phyloP scores from a whole-genome alignment of 2,888 invertebrate genomes.

The Amiota minor region DNA sequence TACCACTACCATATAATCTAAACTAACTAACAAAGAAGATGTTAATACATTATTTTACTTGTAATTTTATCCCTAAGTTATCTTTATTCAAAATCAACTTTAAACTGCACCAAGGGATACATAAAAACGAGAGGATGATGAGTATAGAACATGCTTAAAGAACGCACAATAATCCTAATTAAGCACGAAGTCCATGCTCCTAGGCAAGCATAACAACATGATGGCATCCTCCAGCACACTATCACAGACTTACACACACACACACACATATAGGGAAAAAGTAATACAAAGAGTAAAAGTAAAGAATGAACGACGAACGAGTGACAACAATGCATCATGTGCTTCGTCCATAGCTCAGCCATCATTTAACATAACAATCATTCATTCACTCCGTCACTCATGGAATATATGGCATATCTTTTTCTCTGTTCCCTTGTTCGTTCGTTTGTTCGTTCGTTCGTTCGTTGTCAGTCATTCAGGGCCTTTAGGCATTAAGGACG shows the following conservation, averaged over 20 bases:
- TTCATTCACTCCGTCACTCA: background rate
- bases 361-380: slow-evolving; percentile 11
- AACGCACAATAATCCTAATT: slow-evolving; percentile 51
- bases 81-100: background rate
- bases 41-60: too few species aligned
- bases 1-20: too few species aligned
- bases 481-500: too few species aligned
- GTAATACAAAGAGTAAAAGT: too few species aligned
- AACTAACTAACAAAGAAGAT: too few species aligned
- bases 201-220: slow-evolving; percentile 31
- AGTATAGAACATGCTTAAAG: slow-evolving; percentile 33
- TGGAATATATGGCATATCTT: background rate
- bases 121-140: too few species aligned
- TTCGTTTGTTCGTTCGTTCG: background rate
- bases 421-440: background rate
- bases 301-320: background rate
- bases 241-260: slow-evolving; percentile 44
- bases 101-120: slow-evolving; percentile 17
- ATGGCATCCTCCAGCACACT: slow-evolving; percentile 37
- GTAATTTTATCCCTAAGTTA: too few species aligned
- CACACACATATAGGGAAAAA: too few species aligned
- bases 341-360: background rate
- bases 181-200: slow-evolving; percentile 51
- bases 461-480: background rate
- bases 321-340: slow-evolving; percentile 15